Evolutionary conservation across 2,797 vertebrate species (phyloP), one percentile per base, ranked within the genome.

Genomic region (Alosa sapidissima): DNA sequence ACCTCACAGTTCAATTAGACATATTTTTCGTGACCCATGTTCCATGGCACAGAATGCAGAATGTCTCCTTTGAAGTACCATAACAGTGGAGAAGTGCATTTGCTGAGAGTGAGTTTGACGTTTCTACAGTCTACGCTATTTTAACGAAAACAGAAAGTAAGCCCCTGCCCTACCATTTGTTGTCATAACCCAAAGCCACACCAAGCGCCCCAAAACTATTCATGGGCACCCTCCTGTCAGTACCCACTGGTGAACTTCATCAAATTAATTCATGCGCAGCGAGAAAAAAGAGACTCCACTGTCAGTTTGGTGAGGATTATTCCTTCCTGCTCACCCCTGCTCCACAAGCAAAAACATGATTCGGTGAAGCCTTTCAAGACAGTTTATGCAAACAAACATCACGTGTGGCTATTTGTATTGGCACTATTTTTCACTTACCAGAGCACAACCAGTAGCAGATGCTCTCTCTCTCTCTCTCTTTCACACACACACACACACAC

Each of bases 361-460:
- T 91, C 94, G 93, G 94, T 95, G 95, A 97, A 96, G 96, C 96
- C 96, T 97, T 96, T 98, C 97, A 97, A 97, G 98, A 98, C 96
- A 97, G 96, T 97, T 97, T 97, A 98, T 97, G 96, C 95, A 98
- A 97, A 97, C 97, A 98, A 97, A 98, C 96, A 97, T 96, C 95
- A 96, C 97, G 96, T 94, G 85, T 91, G 94, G 96, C 96, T 97
- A 97, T 98, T 98, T 98, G 97, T 97, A 97, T 97, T 97, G 97
- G 97, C 97, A 97, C 93, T 93, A 93, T 94, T 95, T 95, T 95
- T 94, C 95, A 95, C 95, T 96, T 96, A 98, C 97, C 96, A 95
- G 94, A 94, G 93, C 94, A 94, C 96, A 97, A 98, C 95, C 95
- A 95, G 92, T 95, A 97, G 95, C 97, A 98, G 97, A 98, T 98